Base-by-base conservation (phyloP, 2,888 invertebrate genomes). In the Rhyacophila evoluta region DNA sequence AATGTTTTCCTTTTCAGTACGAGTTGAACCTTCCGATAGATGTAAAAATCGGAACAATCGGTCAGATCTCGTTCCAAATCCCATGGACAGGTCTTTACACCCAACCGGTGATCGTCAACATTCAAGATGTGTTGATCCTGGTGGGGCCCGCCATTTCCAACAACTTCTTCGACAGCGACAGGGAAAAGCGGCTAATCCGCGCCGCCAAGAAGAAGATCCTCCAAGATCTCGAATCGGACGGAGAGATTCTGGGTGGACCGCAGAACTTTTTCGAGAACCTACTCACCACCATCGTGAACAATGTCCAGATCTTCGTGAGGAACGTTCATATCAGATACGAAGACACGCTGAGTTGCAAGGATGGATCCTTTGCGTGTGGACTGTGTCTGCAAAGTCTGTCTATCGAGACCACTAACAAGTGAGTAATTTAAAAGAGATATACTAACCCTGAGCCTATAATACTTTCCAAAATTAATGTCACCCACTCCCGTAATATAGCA, bases 241-340 rank as follows among this genome's bases (percentile, higher is more conserved):
- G 87, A 80, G 91, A 92, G 83, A 87, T 92, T 41, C 87, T 91
- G 71, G 92, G 92, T 81, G 92, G 92, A 0, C 92, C 93, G 2
- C 90, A 90, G 83, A 91, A 92, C 72, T 93, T 95, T 85, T 91
- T 94, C 81, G 94, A 95, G 85, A 93, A 93, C 84, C 85, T 95
- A 72, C 89, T 94, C 82, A 93, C 94, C 19, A 94, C 94, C 33
- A 92, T 95, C 12, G 91, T 95, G 83, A 95, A 95, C 85, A 95
- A 95, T 85, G 89, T 96, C 69, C 95, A 95, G 88, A 92, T 96
- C 79, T 94, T 92, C 79, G 90, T 96, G 28, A 92, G 92, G 80
- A 94, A 95, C 85, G 91, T 96, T 69, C 96, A 96, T 86, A 90
- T 96, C 78, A 90, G 96, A 81, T 96, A 95, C 84, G 96, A 96